Conservation (phyloP, 2,888 invertebrate genomes). For the Lacanobia wlatinum region DNA sequence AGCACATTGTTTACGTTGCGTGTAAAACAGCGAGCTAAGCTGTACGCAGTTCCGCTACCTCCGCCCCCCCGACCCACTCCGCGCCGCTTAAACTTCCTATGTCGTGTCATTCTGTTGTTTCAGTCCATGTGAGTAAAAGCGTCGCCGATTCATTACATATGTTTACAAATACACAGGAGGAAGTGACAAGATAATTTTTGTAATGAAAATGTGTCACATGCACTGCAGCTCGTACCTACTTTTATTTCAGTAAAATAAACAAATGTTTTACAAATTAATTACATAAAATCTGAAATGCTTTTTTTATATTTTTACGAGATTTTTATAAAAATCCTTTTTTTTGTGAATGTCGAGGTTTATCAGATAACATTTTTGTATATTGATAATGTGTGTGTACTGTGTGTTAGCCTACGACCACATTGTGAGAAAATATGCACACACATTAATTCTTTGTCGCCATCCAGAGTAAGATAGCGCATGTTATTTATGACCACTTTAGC, state of each 20-base stretch:
- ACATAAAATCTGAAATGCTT: not conserved
- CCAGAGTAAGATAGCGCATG: conserved; percentile 33
- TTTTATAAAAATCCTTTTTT: not conserved
- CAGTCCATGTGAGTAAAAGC: conserved; percentile 15
- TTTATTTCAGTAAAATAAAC: not conserved
- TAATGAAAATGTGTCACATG: not conserved
- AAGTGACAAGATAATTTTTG: conserved; percentile 2
- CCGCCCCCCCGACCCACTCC: not conserved
- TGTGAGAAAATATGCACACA: conserved; percentile 30
- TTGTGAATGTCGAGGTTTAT: conserved; percentile 2
- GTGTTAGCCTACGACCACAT: conserved; percentile 5
- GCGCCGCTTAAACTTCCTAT: conserved; percentile 31
- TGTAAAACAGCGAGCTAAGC: conserved; percentile 68
- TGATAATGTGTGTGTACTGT: too few species aligned
- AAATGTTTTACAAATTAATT: not conserved
- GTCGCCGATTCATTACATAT: conserved; percentile 21
- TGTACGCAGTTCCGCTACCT: conserved; percentile 58
- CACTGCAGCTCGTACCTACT: not conserved
- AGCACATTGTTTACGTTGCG: conserved; percentile 80
- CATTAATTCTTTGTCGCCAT: conserved; percentile 27
- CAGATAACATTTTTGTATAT: not conserved
- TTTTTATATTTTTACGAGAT: not conserved
- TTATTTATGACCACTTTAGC: conserved; percentile 62
- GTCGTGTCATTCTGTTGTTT: conserved; percentile 47
- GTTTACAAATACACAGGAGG: conserved; percentile 11